Percentiles rank a stretch among this genome's conserved stretches.
These are phyloP conservation scores for Melitaea cinxia DNA, from an alignment of 1,140 invertebrate species.

Conservation along the genomic window DNA sequence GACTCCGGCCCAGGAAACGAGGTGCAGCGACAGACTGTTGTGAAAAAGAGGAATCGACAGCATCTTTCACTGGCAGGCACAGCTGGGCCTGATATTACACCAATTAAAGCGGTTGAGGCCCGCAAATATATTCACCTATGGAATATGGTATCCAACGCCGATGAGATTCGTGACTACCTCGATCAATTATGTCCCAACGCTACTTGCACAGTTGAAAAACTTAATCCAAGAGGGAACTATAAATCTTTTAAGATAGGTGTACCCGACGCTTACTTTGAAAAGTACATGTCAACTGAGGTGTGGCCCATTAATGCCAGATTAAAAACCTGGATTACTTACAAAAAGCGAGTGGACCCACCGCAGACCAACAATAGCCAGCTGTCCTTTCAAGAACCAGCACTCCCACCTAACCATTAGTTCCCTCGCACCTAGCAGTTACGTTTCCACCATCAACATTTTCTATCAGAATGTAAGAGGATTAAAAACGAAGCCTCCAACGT, in stretches of 20 bases:
- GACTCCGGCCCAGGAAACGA: no score
- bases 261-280: conserved; percentile 5
- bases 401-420: no score
- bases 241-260: conserved; percentile 35
- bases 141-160: conserved; percentile 26
- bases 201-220: conserved; percentile 20
- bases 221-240: conserved; percentile 24
- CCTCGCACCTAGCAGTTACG: no score
- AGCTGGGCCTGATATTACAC: conserved; percentile 6
- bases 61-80: background rate
- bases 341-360: background rate
- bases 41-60: no score
- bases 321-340: conserved; percentile 17
- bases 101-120: conserved; percentile 20
- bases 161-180: conserved; percentile 16
- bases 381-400: conserved; percentile 18
- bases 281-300: conserved; percentile 12
- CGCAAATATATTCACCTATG: conserved; percentile 25
- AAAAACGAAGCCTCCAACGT: conserved; percentile 2
- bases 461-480: background rate
- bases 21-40: no score
- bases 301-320: conserved; percentile 28
- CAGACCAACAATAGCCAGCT: background rate
- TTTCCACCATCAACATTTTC: background rate
- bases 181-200: conserved; percentile 7